Base-by-base conservation (phyloP, 1,140 invertebrate genomes). In the Stratiolaelaps scimitus region DNA sequence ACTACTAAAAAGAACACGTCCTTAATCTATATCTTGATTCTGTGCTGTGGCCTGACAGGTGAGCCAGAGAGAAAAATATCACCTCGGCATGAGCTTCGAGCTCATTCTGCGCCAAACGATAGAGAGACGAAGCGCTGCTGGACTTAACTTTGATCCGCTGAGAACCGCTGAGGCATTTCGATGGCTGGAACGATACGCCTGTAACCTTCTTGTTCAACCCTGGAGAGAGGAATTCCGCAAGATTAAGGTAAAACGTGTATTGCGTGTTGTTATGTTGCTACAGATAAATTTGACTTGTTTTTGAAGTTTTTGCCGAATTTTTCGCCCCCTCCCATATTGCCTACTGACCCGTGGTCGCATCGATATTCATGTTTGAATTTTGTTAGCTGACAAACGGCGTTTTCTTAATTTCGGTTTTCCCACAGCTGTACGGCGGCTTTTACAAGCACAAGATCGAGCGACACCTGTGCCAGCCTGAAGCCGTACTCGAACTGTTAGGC, bases 151-250 rank as follows among this genome's bases (percentile, higher is more conserved):
- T 72, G 88, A 83, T 75, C 86, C 85, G 13, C 86, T 86, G 71
- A 81, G 84, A 69, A 86, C 86, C 17, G 82, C 84, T 5, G 80
- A 83, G 48, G 88, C 87, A 15, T 92, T 88, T 82, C 84, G 85
- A 71, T 83, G 87, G 20, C 79, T 92, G 68, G 87, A 85, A 53
- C 80, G 85, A 34, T 91, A 91, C 75, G 88, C 89, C 4, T 83
- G 83, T 48, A 92, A 91, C 78, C 77, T 92, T 60, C 76, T 90
- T 17, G 81, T 83, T 4, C 87, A 91, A 72, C 87, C 88, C 10
- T 92, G 89, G 89, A 77, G 89, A 69, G 86, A 84, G 76, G 89
- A 92, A 73, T 92, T 86, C 72, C 80, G 81, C 70, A 80, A 81
- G 69, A 81, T 91, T 65, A 83, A 85, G 77, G 88, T 89, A 72